Percentiles rank a stretch among this genome's conserved stretches.
These are phyloP conservation scores for Tapera naevia DNA, from an alignment of 2,797 vertebrate genomes.

Conservation along the genomic window DNA sequence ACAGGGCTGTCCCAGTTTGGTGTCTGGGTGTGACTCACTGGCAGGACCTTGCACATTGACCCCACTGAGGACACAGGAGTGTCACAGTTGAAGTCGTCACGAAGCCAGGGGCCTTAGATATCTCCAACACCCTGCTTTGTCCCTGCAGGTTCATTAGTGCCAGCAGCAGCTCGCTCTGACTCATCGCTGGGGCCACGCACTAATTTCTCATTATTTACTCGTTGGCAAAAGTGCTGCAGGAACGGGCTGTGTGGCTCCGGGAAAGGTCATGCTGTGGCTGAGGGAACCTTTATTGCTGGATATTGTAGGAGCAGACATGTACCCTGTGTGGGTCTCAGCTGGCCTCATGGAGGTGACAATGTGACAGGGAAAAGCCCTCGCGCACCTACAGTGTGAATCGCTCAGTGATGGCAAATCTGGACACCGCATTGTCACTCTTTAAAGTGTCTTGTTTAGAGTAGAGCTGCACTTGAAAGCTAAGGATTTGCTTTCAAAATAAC, in stretches of 20 bases:
- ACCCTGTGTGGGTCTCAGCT: neutral
- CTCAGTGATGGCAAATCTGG: neutral
- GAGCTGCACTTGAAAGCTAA: neutral
- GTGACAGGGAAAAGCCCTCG: neutral
- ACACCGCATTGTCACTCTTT: accelerated
- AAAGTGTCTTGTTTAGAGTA: neutral
- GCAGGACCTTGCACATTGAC: accelerated
- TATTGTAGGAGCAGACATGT: neutral
- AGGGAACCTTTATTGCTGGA: neutral
- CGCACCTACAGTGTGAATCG: accelerated
- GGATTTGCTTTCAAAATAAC: constrained; percentile 33
- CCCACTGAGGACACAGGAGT: accelerated
- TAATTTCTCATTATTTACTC: constrained; percentile 53
- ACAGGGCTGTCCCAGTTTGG: accelerated
- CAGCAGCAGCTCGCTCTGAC: neutral
- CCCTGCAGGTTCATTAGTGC: neutral
- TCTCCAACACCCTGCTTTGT: neutral
- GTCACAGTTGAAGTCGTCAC: accelerated
- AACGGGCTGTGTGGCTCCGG: neutral
- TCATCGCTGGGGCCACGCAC: neutral
- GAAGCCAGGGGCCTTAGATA: neutral
- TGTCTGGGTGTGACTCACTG: neutral
- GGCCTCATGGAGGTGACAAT: neutral
- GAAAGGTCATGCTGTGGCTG: neutral
- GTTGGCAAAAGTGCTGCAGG: constrained; percentile 4